Percentiles rank a stretch among this genome's conserved stretches.
Evolutionary conservation across 2,113 vertebrate species (phyloP).

Genomic region (Atrichornis clamosus): DNA sequence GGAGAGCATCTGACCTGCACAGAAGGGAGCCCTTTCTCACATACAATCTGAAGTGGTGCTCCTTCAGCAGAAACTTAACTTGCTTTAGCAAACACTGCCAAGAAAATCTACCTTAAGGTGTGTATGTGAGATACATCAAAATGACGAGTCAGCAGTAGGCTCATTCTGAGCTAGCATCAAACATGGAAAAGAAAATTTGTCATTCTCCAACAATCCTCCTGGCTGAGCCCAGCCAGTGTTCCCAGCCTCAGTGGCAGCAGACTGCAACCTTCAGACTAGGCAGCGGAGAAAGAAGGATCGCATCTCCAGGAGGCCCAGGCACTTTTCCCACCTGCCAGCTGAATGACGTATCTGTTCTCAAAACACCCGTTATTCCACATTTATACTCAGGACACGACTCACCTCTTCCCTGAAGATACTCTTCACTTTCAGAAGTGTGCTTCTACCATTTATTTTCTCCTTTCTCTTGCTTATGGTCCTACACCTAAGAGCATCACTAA

Average conservation of each 20-base stretch:
- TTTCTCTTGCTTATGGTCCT: not conserved
- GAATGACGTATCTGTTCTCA: not conserved
- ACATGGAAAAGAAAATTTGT: not conserved
- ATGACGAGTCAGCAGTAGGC: not conserved
- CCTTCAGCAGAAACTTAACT: not conserved
- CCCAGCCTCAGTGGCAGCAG: not conserved
- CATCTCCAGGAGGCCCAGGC: not conserved
- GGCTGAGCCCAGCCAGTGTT: not conserved
- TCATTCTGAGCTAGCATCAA: not conserved
- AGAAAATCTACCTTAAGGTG: not conserved
- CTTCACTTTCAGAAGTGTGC: not conserved
- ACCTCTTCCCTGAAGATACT: not conserved
- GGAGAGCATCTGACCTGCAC: not conserved
- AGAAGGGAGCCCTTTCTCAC: not conserved
- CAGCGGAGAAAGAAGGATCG: not conserved
- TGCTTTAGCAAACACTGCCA: not conserved
- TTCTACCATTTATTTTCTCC: not conserved
- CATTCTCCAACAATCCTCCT: not conserved
- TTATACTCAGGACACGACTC: not conserved
- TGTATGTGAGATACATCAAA: not conserved
- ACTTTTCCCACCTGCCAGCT: not conserved
- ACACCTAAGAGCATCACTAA: not conserved
- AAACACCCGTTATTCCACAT: not conserved
- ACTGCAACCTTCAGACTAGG: not conserved
- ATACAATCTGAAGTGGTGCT: not conserved